Base-by-base conservation (phyloP, 2,888 invertebrate genomes). In the Tenodera sinensis region DNA sequence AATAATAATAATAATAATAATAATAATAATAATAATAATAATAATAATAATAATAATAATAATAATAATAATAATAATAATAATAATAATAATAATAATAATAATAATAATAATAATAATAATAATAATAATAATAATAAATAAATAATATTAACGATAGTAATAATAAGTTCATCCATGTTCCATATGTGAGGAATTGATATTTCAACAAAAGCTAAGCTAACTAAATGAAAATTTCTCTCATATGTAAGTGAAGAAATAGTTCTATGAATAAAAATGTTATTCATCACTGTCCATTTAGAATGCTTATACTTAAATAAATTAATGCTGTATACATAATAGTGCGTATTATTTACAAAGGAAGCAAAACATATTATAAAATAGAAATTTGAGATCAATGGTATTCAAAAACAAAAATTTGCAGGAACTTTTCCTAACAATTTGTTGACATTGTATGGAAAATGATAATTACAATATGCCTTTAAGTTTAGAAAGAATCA, bases 401-500 rank as follows among this genome's bases (percentile, higher is more conserved):
- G 20, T 71, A 71, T 71, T 71, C 12, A 85, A 47, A 47, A 25
- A 34, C 84, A 47, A n/a, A 84, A 28, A 85, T 47, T 47, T 85
- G 12, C 14, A n/a, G 28, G 27, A 15, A 14, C 42, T 14, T 15
- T 27, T 12, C 47, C 15, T 85, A 28, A 85, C 27, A 47, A n/a
- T 27, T 14, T 85, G 8, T 28, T 81, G 30, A 71, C 28, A 81
- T 28, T 27, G 28, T 28, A 86, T 30, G 28, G 86, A 86, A 86
- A 86, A 86, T 42, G 42, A 42, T 81, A 86, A 86, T 81, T 20
- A 86, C 86, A 86, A 86, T 88, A 84, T 84, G 47, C 82, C 83
- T n/a, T 54, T n/a, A 88, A n/a, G 25, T 71, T 28, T 28, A 86
- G 86, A 81, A 86, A 86, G 86, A 86, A 90, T 87, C 87, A 85